Evolutionary conservation across 2,888 invertebrate genomes (phyloP).

Genomic region (Psylliodes chrysocephalus): DNA sequence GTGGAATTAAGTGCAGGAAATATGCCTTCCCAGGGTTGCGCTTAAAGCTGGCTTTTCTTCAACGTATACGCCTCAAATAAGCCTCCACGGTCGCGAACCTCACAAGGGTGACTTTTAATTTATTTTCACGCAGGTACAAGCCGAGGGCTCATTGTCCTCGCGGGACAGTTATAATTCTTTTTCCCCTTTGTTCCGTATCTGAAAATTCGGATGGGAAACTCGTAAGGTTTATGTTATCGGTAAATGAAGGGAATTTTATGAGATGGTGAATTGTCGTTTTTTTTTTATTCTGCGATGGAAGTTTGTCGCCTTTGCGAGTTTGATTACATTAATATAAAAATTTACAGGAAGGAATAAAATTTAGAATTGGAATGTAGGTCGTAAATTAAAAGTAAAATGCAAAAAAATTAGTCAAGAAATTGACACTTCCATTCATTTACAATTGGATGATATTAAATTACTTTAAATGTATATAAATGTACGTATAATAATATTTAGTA

Average conservation of each 20-base stretch:
- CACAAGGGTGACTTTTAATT: constrained; percentile 55
- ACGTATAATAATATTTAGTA: too few species aligned
- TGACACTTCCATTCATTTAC: too few species aligned
- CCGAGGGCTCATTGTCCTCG: constrained; percentile 46
- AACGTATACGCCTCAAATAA: constrained; percentile 24
- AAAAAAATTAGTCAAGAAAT: too few species aligned
- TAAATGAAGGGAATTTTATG: constrained; percentile 26
- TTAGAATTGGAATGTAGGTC: too few species aligned
- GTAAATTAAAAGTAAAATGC: too few species aligned
- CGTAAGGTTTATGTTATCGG: constrained; percentile 31
- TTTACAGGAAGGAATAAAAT: too few species aligned
- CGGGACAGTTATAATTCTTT: constrained; percentile 48
- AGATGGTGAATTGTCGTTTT: constrained; percentile 10
- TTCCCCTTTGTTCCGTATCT: constrained; percentile 29
- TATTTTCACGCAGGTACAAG: constrained; percentile 52
- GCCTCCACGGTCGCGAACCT: constrained; percentile 20
- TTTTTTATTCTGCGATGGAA: constrained; percentile 11
- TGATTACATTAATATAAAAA: neutral
- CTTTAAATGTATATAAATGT: too few species aligned
- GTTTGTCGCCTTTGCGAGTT: neutral
- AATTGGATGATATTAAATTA: too few species aligned
- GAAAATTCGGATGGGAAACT: constrained; percentile 20
- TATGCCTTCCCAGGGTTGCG: constrained; percentile 51
- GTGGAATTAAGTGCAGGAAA: constrained; percentile 53
- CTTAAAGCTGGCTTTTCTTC: constrained; percentile 44